Percentiles rank a stretch among this genome's conserved stretches.
Evolutionary conservation across 35 echinoderm and acorn worm genomes (phyloP).

Genomic region (Eucidaris tribuloides): DNA sequence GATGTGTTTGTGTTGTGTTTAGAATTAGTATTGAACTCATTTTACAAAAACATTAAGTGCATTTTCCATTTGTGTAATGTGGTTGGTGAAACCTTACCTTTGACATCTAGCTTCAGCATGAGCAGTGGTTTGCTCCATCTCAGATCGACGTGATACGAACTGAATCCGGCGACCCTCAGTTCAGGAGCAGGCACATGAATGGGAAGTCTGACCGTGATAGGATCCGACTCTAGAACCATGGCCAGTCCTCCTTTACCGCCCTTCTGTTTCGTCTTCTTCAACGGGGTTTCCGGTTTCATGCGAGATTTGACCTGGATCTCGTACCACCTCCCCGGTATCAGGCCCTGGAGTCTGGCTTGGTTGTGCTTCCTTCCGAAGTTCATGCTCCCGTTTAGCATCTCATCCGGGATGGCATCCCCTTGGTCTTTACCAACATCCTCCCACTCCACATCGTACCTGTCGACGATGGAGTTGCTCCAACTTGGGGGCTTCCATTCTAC

Average conservation of each 20-base stretch:
- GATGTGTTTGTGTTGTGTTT: too few relatives aligned
- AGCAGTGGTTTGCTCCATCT: constrained; percentile 44
- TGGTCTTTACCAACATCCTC: constrained; percentile 2
- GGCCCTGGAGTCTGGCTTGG: background rate
- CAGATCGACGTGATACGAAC: constrained; percentile 28
- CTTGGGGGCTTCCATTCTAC: constrained; percentile 41
- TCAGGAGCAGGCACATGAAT: constrained; percentile 1
- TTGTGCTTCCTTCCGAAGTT: background rate
- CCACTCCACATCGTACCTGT: constrained; percentile 34
- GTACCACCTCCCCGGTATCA: constrained; percentile 26
- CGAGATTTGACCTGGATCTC: constrained; percentile 31
- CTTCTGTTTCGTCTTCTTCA: constrained; percentile 4
- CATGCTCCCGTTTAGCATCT: background rate
- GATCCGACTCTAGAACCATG: constrained; percentile 39
- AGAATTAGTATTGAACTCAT: too few relatives aligned
- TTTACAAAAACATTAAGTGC: too few relatives aligned
- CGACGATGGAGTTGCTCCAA: background rate
- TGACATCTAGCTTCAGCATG: background rate
- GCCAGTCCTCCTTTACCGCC: background rate
- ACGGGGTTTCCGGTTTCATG: constrained; percentile 17
- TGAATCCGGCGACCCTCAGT: constrained; percentile 33
- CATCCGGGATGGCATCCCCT: background rate
- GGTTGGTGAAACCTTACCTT: constrained; percentile 6
- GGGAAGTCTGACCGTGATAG: constrained; percentile 26
- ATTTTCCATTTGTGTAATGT: too few relatives aligned